Base-by-base conservation (phyloP, 2,797 vertebrate genomes). In the Tiaroga cobitis region DNA sequence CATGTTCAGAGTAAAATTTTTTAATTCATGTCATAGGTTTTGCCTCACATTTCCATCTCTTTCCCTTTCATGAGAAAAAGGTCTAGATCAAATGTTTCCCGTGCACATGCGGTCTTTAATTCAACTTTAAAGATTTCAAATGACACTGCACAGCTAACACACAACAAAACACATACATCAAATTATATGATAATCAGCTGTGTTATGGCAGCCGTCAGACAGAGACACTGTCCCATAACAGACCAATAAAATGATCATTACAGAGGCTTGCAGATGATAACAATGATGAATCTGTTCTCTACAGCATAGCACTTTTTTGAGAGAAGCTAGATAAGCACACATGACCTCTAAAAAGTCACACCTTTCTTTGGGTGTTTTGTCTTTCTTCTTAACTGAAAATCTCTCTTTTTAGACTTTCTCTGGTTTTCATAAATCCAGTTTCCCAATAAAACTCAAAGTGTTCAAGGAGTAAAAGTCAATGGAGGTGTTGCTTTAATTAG, bases 401-500 rank as follows among this genome's bases (percentile, higher is more conserved):
- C n/a, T 82, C 51, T 32, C 54, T 61, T 61, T 49, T 87, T 86
- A 87, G 80, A 90, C 84, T 43, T 70, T 43, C 51, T 78, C 32
- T 39, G 73, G 29, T 81, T 81, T 70, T 86, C 34, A 77, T 61
- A 68, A 69, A 69, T 83, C 67, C 78, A 24, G 77, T 74, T 56
- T 75, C 54, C 79, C 91, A 94, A 94, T 93, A 91, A 87, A 93
- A 94, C 79, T 87, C 92, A 89, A 68, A 69, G 90, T 92, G 88
- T 91, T 92, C 88, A 87, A 87, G 81, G 87, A 88, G 88, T 91
- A 89, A 90, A 91, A 89, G 91, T 92, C 92, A 93, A 94, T 94
- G 91, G 87, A 87, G 82, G 81, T 89, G 89, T 92, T 93, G 91
- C 94, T 94, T 94, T 91, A 93, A 93, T 95, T 93, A 93, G 86